phyloP scores from a whole-genome alignment of 2,888 invertebrate species.

The Herminia tarsipennalis region DNA sequence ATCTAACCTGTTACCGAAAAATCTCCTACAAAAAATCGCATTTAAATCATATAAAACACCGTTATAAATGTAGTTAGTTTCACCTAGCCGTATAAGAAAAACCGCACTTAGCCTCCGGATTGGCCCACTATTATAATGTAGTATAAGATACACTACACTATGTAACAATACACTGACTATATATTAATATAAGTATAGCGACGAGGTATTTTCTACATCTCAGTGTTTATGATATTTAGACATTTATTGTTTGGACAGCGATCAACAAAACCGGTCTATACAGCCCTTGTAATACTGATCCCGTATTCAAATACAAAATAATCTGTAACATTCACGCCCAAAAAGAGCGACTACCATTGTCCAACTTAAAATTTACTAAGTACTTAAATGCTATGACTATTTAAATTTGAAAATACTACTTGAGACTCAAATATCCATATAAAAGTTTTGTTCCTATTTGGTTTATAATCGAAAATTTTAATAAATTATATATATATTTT shows the following conservation, averaged over 20 bases:
- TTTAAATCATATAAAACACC: too few species aligned
- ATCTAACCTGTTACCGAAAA: too few species aligned
- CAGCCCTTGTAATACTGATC: constrained; percentile 31
- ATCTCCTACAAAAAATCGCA: too few species aligned
- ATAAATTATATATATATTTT: constrained; percentile 23
- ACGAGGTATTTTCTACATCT: too few species aligned
- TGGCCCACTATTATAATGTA: too few species aligned
- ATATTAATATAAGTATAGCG: too few species aligned
- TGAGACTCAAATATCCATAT: constrained; percentile 60
- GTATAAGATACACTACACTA: too few species aligned
- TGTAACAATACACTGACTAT: too few species aligned
- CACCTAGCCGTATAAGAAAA: too few species aligned
- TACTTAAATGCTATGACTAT: constrained; percentile 63
- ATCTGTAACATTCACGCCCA: constrained; percentile 37
- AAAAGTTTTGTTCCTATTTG: constrained; percentile 25
- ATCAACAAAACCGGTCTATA: constrained; percentile 21
- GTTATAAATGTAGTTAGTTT: too few species aligned
- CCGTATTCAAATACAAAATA: constrained; percentile 4
- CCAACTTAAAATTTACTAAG: constrained; percentile 36
- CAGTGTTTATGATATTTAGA: too few species aligned
- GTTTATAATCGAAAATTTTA: constrained; percentile 26
- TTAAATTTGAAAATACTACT: constrained; percentile 53
- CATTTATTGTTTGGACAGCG: constrained; percentile 11
- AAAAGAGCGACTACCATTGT: constrained; percentile 51
- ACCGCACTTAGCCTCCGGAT: too few species aligned